phyloP scores from a whole-genome alignment of 2,113 vertebrate genomes.

The Sprattus sprattus region DNA sequence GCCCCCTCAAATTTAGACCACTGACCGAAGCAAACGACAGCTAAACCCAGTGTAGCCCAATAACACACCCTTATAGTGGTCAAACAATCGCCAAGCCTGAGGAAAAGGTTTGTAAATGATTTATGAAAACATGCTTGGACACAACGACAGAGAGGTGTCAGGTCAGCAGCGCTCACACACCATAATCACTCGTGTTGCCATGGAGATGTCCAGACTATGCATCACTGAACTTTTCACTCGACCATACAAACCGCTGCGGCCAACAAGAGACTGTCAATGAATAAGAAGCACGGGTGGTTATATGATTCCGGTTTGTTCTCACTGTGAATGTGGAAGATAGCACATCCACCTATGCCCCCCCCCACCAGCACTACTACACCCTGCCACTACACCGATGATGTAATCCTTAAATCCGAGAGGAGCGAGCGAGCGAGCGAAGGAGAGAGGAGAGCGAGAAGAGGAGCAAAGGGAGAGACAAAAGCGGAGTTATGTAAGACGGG shows the following conservation, averaged over 20 bases:
- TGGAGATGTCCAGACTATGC: neutral
- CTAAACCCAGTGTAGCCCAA: neutral
- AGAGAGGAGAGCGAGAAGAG: neutral
- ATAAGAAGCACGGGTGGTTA: neutral
- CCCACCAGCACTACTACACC: slow-evolving; percentile 22
- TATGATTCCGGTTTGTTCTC: neutral
- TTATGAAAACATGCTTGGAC: neutral
- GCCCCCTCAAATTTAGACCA: neutral
- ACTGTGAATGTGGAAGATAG: neutral
- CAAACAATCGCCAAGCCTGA: neutral
- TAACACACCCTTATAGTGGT: neutral
- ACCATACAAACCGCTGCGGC: neutral
- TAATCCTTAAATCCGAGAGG: slow-evolving; percentile 58
- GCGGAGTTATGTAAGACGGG: slow-evolving; percentile 36
- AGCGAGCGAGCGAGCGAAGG: neutral
- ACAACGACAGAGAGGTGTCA: neutral
- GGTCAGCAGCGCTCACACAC: neutral
- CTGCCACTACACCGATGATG: slow-evolving; percentile 52
- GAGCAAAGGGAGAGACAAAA: neutral
- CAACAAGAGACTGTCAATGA: neutral
- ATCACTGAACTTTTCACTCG: slow-evolving; percentile 13
- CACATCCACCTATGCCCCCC: neutral
- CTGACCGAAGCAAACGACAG: neutral
- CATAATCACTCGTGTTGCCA: neutral
- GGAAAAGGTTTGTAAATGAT: neutral